Percentiles rank a stretch among this genome's conserved stretches.
These are phyloP conservation scores for Temnothorax unifasciatus DNA, from an alignment of 2,888 invertebrate genomes.

Conservation along the genomic window DNA sequence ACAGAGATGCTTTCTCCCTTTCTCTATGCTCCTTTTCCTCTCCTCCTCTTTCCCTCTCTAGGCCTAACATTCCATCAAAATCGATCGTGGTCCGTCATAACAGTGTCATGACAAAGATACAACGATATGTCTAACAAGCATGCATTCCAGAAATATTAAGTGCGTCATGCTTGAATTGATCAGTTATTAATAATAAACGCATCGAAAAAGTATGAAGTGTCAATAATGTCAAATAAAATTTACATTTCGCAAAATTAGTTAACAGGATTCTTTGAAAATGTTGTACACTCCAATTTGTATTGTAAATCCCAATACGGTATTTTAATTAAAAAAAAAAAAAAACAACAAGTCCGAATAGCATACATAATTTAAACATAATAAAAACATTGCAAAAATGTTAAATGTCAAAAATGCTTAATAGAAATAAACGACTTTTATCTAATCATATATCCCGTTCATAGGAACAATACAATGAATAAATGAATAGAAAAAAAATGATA, in stretches of 20 bases:
- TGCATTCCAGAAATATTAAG: constrained; percentile 61
- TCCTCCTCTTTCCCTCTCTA: neutral
- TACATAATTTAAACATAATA: neutral
- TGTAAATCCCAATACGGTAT: neutral
- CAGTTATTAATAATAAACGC: constrained; percentile 16
- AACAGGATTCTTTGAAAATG: neutral
- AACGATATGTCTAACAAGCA: neutral
- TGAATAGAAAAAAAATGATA: constrained; percentile 31
- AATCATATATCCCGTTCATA: neutral
- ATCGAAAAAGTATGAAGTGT: neutral
- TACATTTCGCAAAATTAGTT: neutral
- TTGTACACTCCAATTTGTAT: neutral
- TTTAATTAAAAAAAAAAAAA: neutral
- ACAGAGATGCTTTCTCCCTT: constrained; percentile 17
- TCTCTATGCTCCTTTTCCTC: neutral
- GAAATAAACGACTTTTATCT: neutral
- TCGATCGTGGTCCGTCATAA: constrained; percentile 62
- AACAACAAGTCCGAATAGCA: neutral
- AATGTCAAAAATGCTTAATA: neutral
- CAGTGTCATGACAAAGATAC: neutral
- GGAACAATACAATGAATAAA: neutral
- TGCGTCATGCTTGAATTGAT: constrained; percentile 9
- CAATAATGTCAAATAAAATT: neutral
- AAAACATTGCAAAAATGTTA: neutral
- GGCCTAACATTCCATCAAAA: constrained; percentile 67